Conservation (phyloP, 2,113 vertebrate genomes). For the Psephotus haematonotus region DNA sequence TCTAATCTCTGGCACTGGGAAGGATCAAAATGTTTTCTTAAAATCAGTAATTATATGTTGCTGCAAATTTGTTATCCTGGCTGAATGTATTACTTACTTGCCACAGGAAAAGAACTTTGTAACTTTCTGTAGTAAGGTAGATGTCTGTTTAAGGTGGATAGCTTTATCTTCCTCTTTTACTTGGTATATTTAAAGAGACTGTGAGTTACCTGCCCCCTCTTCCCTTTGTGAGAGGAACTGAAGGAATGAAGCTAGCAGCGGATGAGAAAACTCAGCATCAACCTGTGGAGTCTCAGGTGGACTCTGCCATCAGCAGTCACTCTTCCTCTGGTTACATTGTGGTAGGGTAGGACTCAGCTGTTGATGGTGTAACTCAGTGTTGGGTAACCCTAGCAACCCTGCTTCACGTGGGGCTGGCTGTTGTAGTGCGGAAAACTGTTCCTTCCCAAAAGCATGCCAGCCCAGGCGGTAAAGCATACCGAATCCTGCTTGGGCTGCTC, state of each 20-base stretch:
- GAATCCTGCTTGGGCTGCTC: neutral
- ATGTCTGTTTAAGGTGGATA: neutral
- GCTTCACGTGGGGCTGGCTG: rapidly evolving
- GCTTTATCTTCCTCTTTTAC: neutral
- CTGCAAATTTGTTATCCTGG: neutral
- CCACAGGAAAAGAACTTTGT: neutral
- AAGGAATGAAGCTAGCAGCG: neutral
- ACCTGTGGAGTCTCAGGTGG: neutral
- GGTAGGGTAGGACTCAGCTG: neutral
- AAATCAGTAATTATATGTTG: neutral
- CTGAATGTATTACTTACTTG: neutral
- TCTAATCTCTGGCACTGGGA: neutral
- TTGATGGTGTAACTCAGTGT: neutral
- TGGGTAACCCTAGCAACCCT: neutral
- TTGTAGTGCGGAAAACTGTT: neutral
- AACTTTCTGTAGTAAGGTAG: neutral
- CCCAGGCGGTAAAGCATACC: neutral
- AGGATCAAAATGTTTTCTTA: constrained; percentile 16
- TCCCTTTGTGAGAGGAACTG: neutral
- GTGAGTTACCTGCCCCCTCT: neutral
- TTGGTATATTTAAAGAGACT: neutral
- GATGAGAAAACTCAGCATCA: neutral
- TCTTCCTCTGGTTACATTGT: neutral
- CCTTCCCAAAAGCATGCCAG: neutral
- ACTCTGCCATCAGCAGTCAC: rapidly evolving